Conservation (phyloP, 2,797 vertebrate species). For the Myripristis jacobus region DNA sequence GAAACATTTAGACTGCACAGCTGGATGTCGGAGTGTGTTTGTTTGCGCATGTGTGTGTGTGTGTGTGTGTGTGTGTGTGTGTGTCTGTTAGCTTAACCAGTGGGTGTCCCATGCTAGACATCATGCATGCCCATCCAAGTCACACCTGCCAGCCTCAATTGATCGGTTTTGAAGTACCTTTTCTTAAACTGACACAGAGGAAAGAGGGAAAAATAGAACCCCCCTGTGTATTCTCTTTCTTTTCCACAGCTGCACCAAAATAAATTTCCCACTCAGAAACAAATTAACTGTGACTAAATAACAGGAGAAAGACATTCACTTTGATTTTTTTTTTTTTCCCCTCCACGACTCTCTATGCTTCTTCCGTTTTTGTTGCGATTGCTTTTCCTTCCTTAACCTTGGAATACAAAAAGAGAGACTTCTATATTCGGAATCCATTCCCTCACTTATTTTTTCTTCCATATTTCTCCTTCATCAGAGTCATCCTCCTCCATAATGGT, state of each 20-base stretch:
- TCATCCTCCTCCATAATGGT: conserved; percentile 88
- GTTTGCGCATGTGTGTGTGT: conserved; percentile 18
- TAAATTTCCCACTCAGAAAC: conserved; percentile 30
- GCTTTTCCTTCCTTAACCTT: background rate
- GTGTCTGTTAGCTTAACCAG: conserved; percentile 36
- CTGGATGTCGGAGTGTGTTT: conserved; percentile 26
- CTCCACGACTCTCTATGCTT: background rate
- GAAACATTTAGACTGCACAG: conserved; percentile 54
- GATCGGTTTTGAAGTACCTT: conserved; percentile 62
- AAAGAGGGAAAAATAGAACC: conserved; percentile 38
- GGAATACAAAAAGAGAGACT: background rate
- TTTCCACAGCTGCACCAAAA: conserved; percentile 34
- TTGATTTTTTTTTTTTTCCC: conserved; percentile 6
- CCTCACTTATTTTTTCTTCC: background rate
- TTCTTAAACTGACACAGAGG: conserved; percentile 55
- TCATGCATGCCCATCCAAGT: conserved; percentile 36
- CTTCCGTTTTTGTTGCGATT: background rate
- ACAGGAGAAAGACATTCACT: conserved; percentile 11
- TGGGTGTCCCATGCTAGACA: conserved; percentile 44
- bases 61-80: conserved; percentile 11
- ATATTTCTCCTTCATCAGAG: conserved; percentile 74
- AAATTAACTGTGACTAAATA: conserved; percentile 47
- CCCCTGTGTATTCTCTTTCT: background rate
- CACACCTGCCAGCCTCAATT: conserved; percentile 70
- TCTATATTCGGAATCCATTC: conserved; percentile 1